phyloP scores from a whole-genome alignment of 2,797 vertebrate species.

The Orientallactaga sibirica region DNA sequence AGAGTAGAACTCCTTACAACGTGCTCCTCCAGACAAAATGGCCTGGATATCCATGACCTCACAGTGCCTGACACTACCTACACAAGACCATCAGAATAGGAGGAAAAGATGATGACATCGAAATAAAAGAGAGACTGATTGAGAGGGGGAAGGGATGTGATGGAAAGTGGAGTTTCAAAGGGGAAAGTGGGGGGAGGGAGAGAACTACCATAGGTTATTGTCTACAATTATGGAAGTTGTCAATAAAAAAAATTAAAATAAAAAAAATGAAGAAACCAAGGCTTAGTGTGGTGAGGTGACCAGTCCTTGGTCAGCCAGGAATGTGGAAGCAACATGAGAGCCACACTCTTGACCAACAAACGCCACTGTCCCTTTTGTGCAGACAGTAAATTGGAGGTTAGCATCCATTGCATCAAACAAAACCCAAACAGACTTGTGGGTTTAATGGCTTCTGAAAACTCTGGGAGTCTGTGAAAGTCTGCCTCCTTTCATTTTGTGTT shows the following conservation, averaged over 20 bases:
- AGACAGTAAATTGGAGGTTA: neutral
- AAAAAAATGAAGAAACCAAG: neutral
- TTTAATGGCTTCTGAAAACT: conserved; percentile 56
- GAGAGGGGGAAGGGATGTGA: too few species aligned
- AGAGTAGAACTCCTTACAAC: too few species aligned
- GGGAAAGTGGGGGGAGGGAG: too few species aligned
- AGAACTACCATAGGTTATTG: too few species aligned
- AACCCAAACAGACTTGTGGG: conserved; percentile 28
- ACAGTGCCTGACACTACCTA: too few species aligned
- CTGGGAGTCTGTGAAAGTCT: neutral
- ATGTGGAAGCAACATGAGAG: neutral
- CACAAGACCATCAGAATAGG: too few species aligned
- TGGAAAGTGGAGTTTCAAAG: too few species aligned
- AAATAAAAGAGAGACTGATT: too few species aligned
- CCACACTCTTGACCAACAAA: neutral
- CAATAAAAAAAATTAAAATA: neutral
- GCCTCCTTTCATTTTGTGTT: conserved; percentile 54
- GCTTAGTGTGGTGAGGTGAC: neutral
- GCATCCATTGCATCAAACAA: neutral
- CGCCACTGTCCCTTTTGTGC: neutral
- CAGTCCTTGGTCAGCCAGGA: neutral
- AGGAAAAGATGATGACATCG: too few species aligned
- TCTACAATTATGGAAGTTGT: too few species aligned
- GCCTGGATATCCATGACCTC: too few species aligned
- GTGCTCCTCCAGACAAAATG: too few species aligned